Evolutionary conservation across 2,888 invertebrate genomes (phyloP), one percentile per base, ranked within the genome.

Genomic region (Heliothis peltigera): DNA sequence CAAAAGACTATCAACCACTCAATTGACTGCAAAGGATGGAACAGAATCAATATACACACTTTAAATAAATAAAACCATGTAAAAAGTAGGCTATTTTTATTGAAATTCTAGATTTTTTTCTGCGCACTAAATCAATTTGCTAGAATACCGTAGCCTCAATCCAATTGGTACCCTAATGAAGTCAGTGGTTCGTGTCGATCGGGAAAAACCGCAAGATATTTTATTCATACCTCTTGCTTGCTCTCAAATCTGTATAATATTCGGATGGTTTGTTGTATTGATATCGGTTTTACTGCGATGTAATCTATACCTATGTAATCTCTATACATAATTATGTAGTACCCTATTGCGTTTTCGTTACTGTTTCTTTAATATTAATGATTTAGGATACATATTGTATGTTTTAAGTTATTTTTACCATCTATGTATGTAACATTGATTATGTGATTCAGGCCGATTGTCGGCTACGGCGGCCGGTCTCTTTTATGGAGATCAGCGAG

Each of bases 161-260:
- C 3, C 35, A 35, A 12, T 35, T 35, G 35, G 15, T 15, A 15
- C 15, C 35, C 15, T 35, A 35, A 35, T 35, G 35, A 35, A 35
- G 15, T 35, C 35, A 15, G 15, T 25, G 25, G 25, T 48, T n/a
- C 47, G 25, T n/a, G n/a, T 25, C 8, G 0, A 7, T 1, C 25
- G 7, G 25, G 25, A 48, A 25, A 22, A 48, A 22, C 25, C 47
- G 46, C 46, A 46, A 7, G n/a, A 48, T 48, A 6, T 25, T 48
- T 48, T 48, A 48, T 48, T 48, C 47, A 48, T 48, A 48, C 21
- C 44, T 46, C 44, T 8, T 5, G 35, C 8, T 12, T 15, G 35
- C 15, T 15, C 35, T 35, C 35, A 35, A 35, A 15, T 35, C 15
- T 12, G 15, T 35, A 15, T 35, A 35, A 35, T 15, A 12, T 35